Evolutionary conservation across 2,797 vertebrate species (phyloP), one percentile per base, ranked within the genome.

Genomic region (Taeniopygia guttata): DNA sequence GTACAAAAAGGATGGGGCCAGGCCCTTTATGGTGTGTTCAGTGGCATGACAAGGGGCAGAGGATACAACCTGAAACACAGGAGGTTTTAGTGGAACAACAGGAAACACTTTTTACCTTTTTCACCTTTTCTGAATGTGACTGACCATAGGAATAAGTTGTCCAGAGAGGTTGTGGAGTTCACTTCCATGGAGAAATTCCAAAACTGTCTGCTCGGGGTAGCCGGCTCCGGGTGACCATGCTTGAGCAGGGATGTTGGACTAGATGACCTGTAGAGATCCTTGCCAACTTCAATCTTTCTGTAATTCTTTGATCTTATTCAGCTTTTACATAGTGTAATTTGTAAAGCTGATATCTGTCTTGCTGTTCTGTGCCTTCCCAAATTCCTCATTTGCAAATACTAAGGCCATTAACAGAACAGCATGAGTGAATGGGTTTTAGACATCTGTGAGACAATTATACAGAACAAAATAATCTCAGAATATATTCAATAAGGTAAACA

Each of bases 141-240:
- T 66, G 74, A 76, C 16, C 38, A 32, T 27, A 9, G 25, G 21
- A 73, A 4, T 20, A 17, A 15, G 10, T 58, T 76, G 11, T 17
- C 14, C 18, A 49, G 38, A 29, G 23, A 45, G 20, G 3, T 1
- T 62, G 12, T 87, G 14, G 32, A 62, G 16, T 58, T 32, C 17
- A 3, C 7, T 75, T 63, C 10, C 9, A 0, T 69, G 13, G 32
- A 69, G 34, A 52, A 29, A 51, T 45, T 66, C 10, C 67, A 34
- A 83, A 81, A 5, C 8, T 23, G 9, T 55, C 17, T 70, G 17
- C n/a, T 40, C 58, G 46, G 12, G 16, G 43, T 30, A 85, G 4
- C 15, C 49, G 48, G 6, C 18, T 80, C 9, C 0, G 1, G 43
- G 7, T 48, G 13, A 67, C 9, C 1, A 1, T 78, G 13, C 20